A percentile compares a stretch with the other conserved stretches of the same genome.
phyloP scores from a whole-genome alignment of 2,113 vertebrate genomes.

The Festucalex cinctus region DNA sequence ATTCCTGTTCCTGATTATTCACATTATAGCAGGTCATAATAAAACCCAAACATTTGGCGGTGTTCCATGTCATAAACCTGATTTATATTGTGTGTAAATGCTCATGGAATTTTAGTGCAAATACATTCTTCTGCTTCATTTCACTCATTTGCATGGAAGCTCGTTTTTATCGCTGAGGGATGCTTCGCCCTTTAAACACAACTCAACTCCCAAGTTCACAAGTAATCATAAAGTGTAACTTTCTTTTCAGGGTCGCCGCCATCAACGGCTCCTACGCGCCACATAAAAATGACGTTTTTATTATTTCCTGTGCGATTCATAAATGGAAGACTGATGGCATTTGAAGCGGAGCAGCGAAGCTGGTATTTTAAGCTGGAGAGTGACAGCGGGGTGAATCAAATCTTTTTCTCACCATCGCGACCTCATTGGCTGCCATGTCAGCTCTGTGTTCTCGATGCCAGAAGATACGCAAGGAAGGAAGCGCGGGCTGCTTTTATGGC shows the following conservation, averaged over 20 bases:
- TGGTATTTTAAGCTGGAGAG: conserved; percentile 18
- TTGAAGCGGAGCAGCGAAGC: conserved; percentile 2
- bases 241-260: not conserved
- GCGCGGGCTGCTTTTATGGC: conserved; percentile 2
- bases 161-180: not conserved
- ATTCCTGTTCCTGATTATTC: not conserved
- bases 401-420: conserved; percentile 15
- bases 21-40: not conserved
- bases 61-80: not conserved
- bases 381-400: conserved; percentile 39
- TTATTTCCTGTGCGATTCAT: conserved; percentile 25
- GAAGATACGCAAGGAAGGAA: conserved; percentile 7
- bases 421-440: conserved; percentile 12
- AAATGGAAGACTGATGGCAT: conserved; percentile 27
- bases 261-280: not conserved
- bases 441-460: conserved; percentile 6
- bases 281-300: conserved; percentile 5
- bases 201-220: not conserved
- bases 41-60: not conserved
- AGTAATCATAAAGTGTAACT: not conserved
- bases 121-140: conserved; percentile 1
- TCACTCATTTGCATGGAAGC: not conserved
- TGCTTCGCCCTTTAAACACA: not conserved
- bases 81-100: not conserved
- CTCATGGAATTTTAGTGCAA: not conserved